Evolutionary conservation across 2,113 vertebrate species (phyloP).

Genomic region (Isurus oxyrinchus): DNA sequence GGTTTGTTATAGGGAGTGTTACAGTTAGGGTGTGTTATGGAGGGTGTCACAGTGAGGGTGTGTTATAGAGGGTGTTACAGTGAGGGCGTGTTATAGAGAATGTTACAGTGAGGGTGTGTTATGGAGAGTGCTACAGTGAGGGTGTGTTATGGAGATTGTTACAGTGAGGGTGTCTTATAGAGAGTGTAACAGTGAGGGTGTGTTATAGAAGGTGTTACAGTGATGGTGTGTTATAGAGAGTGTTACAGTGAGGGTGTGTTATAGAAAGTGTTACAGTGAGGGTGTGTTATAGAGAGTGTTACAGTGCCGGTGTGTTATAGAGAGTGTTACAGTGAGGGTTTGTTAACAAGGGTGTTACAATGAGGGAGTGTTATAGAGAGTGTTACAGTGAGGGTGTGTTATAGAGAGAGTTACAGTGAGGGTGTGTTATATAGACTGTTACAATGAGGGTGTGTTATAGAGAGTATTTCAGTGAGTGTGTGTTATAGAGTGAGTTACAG

Average conservation of each 20-base stretch:
- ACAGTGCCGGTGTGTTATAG: not conserved
- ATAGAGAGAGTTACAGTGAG: not conserved
- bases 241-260: not conserved
- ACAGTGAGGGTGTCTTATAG: not conserved
- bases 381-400: not conserved
- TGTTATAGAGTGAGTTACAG: not conserved
- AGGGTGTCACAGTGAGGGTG: not conserved
- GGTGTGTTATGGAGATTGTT: no score
- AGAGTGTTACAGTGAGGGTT: not conserved
- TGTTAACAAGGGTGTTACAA: no score
- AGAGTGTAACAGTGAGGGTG: not conserved
- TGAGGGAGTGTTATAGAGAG: not conserved
- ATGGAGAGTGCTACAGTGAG: not conserved
- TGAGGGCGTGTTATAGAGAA: not conserved
- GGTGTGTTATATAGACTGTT: no score
- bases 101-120: not conserved
- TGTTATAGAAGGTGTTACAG: not conserved
- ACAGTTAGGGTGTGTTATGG: not conserved
- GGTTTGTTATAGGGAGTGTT: not conserved
- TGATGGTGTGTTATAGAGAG: not conserved
- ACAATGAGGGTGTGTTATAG: not conserved
- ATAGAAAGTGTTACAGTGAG: no score
- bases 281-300: not conserved
- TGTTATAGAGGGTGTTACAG: no score
- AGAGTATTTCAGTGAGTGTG: not conserved